Conservation (phyloP, 2,113 vertebrate species). For the Dasyurus viverrinus region DNA sequence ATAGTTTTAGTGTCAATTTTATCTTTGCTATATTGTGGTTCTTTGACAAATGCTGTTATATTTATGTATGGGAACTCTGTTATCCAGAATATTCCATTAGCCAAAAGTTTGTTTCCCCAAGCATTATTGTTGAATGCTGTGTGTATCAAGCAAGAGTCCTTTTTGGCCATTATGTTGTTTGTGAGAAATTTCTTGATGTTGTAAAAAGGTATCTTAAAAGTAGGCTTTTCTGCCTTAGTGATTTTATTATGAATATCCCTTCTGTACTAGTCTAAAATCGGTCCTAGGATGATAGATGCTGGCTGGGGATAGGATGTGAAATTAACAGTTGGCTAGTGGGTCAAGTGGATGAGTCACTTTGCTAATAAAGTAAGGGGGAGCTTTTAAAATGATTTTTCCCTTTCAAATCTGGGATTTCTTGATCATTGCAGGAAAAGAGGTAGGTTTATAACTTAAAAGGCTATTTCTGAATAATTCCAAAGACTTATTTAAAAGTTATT, state of each 20-base stretch:
- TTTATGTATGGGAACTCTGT: not conserved
- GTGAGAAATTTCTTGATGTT: not conserved
- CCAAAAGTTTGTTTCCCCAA: not conserved
- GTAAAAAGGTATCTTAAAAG: not conserved
- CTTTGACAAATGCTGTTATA: not conserved
- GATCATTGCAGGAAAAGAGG: not conserved
- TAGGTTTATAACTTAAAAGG: not conserved
- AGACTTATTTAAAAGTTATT: not conserved
- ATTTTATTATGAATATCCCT: not conserved
- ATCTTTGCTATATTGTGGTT: not conserved
- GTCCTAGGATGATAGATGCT: not conserved
- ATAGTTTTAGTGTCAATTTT: not conserved
- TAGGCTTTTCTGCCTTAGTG: not conserved
- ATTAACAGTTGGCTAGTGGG: not conserved
- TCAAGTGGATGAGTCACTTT: not conserved
- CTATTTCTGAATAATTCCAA: not conserved
- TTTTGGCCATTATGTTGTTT: not conserved
- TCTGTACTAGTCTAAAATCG: not conserved
- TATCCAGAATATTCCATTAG: not conserved
- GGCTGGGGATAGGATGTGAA: not conserved
- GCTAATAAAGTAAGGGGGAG: not conserved
- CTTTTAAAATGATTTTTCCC: not conserved
- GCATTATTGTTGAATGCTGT: not conserved
- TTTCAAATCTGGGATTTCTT: not conserved
- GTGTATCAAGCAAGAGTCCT: not conserved